phyloP scores from a whole-genome alignment of 2,113 vertebrate genomes.

The Tyto alba region DNA sequence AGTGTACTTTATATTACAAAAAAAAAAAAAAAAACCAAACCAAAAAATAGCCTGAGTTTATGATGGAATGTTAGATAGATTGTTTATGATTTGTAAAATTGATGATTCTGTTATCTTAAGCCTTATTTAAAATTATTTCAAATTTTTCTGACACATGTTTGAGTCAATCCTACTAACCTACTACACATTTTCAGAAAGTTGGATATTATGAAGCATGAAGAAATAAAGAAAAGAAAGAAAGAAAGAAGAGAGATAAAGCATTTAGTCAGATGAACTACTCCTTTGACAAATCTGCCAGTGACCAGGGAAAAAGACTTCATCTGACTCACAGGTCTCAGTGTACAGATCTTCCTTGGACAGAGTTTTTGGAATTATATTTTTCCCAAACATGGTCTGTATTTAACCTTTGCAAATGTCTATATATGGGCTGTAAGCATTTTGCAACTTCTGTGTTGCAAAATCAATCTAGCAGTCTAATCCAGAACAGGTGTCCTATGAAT shows the following conservation, averaged over 20 bases:
- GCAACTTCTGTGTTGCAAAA: slow-evolving; percentile 28
- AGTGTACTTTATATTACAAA: not conserved
- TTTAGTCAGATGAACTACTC: not conserved
- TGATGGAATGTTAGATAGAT: not conserved
- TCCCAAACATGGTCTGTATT: not conserved
- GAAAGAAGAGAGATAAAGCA: not conserved
- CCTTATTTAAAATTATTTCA: slow-evolving; percentile 28
- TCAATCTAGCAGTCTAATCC: slow-evolving; percentile 47
- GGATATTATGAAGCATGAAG: slow-evolving; percentile 6
- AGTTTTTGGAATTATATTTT: not conserved
- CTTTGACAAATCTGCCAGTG: not conserved
- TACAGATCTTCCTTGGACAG: not conserved
- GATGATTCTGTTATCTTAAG: not conserved
- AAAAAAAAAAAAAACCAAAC: no score
- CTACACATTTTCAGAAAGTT: slow-evolving; percentile 20
- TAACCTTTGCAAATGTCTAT: slow-evolving; percentile 26
- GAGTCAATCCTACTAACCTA: not conserved
- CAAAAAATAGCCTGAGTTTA: not conserved
- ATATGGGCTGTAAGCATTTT: slow-evolving; percentile 31
- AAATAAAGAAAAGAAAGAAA: not conserved
- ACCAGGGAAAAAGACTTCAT: not conserved
- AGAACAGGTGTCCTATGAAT: slow-evolving; percentile 48
- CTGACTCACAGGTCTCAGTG: not conserved
- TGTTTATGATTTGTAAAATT: not conserved
- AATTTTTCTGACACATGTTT: not conserved